Evolutionary conservation across 2,888 invertebrate genomes (phyloP), one percentile per base, ranked within the genome.

Genomic region (Octonoba sinensis): DNA sequence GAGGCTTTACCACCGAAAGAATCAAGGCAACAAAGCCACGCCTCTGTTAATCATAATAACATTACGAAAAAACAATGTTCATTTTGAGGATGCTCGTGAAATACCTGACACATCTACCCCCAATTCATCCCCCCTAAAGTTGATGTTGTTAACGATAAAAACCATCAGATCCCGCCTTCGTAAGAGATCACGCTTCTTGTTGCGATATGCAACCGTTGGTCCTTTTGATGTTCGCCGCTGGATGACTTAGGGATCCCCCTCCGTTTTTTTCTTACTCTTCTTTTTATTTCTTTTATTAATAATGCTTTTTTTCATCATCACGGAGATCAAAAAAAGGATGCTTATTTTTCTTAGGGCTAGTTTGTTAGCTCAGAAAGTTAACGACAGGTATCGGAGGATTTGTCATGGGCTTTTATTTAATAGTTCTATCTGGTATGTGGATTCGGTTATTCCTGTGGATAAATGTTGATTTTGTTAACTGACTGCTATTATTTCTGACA

Each of bases 141-240:
- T 62, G 70, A 77, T 77, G 62, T 70, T 77, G 56, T 65, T 77
- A 69, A 70, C 62, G 76, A 75, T 75, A 76, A 76, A 77, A 77
- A 71, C 70, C 36, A 70, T 70, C 64, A 77, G 62, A 70, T 54
- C 56, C 77, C 70, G 70, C 70, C 77, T 27, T 77, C 51, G 27
- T 47, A 20, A 44, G 24, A 51, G 57, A 64, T 71, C 70, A 70
- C 77, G 77, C 64, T 77, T 70, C 70, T 56, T 27, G 56, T 57
- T 64, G 57, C 62, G 76, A 76, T 69, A 51, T 67, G 76, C 76
- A 76, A 69, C 62, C 62, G 76, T 67, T 69, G 66, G 6, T 54
- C 22, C 69, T 51, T 77, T 77, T 77, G 77, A 70, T 71, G 64
- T 76, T 27, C 27, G 47, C 77, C 77, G 77, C 70, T 15, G 8